Conservation (phyloP, 92 coral and sea anemone species). For the Pocillopora meandrina region DNA sequence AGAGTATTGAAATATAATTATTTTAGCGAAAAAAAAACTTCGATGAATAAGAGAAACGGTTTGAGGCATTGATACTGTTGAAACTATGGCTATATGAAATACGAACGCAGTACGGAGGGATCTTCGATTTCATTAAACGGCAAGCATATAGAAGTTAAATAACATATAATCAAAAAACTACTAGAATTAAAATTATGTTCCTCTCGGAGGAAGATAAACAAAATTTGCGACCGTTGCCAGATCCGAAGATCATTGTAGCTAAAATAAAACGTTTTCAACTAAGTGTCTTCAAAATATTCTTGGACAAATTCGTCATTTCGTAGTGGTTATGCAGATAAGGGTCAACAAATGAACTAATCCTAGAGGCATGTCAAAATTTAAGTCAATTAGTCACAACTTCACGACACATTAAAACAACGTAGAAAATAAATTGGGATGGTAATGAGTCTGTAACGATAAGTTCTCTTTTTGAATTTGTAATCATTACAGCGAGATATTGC, state of each 20-base stretch:
- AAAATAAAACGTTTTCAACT: neutral
- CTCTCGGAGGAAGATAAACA: neutral
- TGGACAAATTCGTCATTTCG: neutral
- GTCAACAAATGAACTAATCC: neutral
- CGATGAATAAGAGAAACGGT: no score
- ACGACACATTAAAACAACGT: conserved; percentile 19
- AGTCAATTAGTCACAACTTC: conserved; percentile 26
- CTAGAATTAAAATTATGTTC: no score
- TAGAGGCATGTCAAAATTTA: conserved; percentile 19
- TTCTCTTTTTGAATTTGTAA: no score
- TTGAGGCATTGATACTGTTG: no score
- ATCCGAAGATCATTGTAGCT: neutral
- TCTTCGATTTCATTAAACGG: no score
- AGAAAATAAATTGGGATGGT: neutral
- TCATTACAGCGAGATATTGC: neutral
- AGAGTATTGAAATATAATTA: no score
- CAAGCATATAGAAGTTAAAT: no score
- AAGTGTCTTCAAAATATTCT: neutral
- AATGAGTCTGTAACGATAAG: neutral
- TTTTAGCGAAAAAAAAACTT: no score
- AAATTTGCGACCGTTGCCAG: neutral
- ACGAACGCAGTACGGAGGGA: no score
- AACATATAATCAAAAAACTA: no score
- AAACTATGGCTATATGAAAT: no score
- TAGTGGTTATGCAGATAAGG: neutral